phyloP scores from a whole-genome alignment of 92 coral and sea anemone genomes.

The Phymanthus crucifer region DNA sequence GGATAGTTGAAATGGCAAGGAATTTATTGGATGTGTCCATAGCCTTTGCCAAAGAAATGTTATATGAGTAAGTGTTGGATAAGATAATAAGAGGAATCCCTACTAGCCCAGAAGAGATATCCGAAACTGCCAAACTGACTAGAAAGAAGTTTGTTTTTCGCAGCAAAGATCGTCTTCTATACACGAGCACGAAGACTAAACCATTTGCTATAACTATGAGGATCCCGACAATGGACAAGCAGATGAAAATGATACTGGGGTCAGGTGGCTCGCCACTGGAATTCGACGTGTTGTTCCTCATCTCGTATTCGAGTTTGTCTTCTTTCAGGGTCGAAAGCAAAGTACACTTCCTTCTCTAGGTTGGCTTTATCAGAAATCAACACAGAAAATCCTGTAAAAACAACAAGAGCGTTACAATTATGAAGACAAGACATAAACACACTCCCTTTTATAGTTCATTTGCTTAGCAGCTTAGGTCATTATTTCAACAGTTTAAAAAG shows the following conservation, averaged over 20 bases:
- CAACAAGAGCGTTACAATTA: not conserved
- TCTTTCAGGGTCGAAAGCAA: not conserved
- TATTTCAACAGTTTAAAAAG: not conserved
- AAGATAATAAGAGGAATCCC: constrained; percentile 54
- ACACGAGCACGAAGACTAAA: constrained; percentile 49
- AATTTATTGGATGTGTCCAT: constrained; percentile 48
- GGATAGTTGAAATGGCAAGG: constrained; percentile 50
- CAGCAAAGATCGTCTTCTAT: constrained; percentile 27
- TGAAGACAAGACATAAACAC: not conserved
- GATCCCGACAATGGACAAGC: constrained; percentile 28
- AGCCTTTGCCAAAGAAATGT: not conserved
- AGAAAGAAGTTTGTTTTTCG: constrained; percentile 62
- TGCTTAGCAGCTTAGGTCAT: not conserved
- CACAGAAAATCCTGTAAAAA: not conserved
- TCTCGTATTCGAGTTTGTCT: not conserved
- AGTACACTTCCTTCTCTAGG: not conserved
- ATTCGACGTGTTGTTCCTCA: not conserved
- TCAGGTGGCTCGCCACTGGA: not conserved
- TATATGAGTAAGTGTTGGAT: constrained; percentile 7
- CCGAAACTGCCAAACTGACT: constrained; percentile 64
- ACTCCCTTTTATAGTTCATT: not conserved
- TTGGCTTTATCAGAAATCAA: not conserved
- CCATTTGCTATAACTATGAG: constrained; percentile 46
- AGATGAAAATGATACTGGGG: constrained; percentile 14
- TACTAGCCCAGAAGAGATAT: constrained; percentile 46